Evolutionary conservation across 2,888 invertebrate species (phyloP).

Genomic region (Zhuqinia jingwanae): DNA sequence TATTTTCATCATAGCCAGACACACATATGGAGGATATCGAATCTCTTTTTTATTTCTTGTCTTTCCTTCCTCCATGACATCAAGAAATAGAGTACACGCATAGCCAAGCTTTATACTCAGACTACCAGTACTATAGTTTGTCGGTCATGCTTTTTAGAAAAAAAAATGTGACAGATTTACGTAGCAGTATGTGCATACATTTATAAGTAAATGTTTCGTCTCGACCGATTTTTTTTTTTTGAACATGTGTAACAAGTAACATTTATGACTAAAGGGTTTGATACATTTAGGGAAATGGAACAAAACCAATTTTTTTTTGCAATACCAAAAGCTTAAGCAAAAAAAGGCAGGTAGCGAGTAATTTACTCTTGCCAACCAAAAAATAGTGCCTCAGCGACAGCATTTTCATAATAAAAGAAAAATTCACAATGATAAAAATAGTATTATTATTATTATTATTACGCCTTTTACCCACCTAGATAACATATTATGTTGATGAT

Average conservation of each 20-base stretch:
- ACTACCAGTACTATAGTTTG: neutral
- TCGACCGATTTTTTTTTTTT: slow-evolving; percentile 38
- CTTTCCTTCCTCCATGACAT: slow-evolving; percentile 19
- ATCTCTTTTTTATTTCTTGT: neutral
- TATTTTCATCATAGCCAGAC: neutral
- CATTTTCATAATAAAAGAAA: too few species aligned
- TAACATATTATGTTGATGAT: too few species aligned
- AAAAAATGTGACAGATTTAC: slow-evolving; percentile 26
- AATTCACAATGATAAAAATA: too few species aligned
- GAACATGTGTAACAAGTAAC: too few species aligned
- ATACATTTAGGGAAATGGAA: slow-evolving; percentile 19
- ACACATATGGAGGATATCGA: slow-evolving; percentile 6
- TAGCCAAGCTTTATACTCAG: neutral
- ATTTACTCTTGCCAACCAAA: too few species aligned
- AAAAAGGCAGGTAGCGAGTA: too few species aligned
- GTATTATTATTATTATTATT: too few species aligned
- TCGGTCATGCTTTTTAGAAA: slow-evolving; percentile 20
- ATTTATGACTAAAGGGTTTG: too few species aligned
- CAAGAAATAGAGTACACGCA: neutral
- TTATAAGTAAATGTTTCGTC: neutral
- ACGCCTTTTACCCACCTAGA: too few species aligned
- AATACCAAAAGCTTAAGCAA: too few species aligned
- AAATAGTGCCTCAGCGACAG: neutral
- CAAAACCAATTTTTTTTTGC: neutral
- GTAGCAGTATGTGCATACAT: neutral